phyloP scores from a whole-genome alignment of 2,797 vertebrate genomes.

The Enteromius thamalakanensis region DNA sequence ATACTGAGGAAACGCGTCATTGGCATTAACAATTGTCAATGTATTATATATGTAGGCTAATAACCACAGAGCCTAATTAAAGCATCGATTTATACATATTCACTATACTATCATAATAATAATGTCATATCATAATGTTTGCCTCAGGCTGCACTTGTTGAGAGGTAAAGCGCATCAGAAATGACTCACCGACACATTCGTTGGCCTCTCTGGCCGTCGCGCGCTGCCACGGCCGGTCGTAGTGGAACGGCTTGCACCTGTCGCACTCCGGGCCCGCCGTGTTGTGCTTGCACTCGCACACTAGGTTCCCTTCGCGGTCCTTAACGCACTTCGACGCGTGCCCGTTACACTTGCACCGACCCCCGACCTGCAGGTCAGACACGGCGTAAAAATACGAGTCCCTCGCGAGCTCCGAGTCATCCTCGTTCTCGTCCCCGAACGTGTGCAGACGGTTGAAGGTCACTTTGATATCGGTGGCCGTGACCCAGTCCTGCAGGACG shows the following conservation, averaged over 20 bases:
- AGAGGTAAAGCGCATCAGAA: not conserved
- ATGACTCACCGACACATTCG: conserved; percentile 95
- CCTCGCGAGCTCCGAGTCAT: conserved; percentile 94
- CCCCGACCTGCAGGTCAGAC: conserved; percentile 97
- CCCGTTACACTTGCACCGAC: conserved; percentile 97
- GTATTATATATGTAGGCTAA: no score
- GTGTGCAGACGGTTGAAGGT: conserved; percentile 95
- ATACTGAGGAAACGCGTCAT: no score
- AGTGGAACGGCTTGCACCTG: conserved; percentile 98
- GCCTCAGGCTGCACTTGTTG: not conserved
- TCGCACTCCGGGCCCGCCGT: conserved; percentile 97
- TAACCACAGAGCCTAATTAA: not conserved
- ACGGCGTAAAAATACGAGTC: conserved; percentile 98
- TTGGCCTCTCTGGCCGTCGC: conserved; percentile 96
- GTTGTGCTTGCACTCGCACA: conserved; percentile 98
- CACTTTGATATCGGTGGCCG: conserved; percentile 97
- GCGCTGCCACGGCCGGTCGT: conserved; percentile 97
- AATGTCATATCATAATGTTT: not conserved
- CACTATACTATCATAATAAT: no score
- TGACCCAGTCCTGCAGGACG: conserved; percentile 99
- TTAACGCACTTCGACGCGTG: conserved; percentile 96
- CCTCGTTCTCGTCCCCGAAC: conserved; percentile 97
- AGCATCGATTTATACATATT: not conserved
- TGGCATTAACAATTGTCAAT: not conserved
- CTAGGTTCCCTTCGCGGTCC: conserved; percentile 88